A percentile compares a stretch with the other conserved stretches of the same genome.
These are phyloP conservation scores for Reticulitermes speratus DNA, from an alignment of 1,140 invertebrate genomes.

Conservation along the genomic window DNA sequence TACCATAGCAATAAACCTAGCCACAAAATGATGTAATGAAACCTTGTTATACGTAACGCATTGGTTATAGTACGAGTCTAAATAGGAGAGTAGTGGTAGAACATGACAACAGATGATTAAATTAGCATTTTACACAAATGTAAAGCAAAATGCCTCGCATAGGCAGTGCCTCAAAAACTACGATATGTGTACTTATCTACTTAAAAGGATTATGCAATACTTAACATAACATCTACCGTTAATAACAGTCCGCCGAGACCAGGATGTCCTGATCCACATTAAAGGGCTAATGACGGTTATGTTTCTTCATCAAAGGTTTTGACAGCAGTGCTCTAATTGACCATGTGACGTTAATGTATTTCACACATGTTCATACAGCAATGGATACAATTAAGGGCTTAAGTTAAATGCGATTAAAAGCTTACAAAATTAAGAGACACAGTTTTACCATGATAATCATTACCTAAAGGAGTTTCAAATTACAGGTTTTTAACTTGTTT, in stretches of 20 bases:
- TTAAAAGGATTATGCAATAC: not conserved
- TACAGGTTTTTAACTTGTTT: too few relatives aligned
- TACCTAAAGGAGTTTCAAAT: too few relatives aligned
- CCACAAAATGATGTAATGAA: slow-evolving; percentile 2
- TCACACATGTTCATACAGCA: too few relatives aligned
- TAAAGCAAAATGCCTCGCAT: not conserved
- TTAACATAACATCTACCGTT: not conserved
- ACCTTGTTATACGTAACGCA: not conserved
- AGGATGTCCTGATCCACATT: not conserved
- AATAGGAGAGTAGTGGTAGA: not conserved
- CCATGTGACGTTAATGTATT: not conserved
- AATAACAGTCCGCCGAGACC: not conserved
- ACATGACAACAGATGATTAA: not conserved
- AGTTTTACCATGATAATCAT: too few relatives aligned
- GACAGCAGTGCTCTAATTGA: not conserved
- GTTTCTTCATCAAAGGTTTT: not conserved
- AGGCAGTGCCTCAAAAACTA: not conserved
- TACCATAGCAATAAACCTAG: not conserved
- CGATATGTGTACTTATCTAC: not conserved
- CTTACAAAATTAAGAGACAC: too few relatives aligned
- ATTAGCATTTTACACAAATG: slow-evolving; percentile 10
- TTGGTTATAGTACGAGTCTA: not conserved
- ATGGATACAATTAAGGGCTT: too few relatives aligned
- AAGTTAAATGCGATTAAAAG: too few relatives aligned
- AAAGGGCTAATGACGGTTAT: not conserved